Evolutionary conservation across 2,113 vertebrate species (phyloP).

Genomic region (Gopherus flavomarginatus): DNA sequence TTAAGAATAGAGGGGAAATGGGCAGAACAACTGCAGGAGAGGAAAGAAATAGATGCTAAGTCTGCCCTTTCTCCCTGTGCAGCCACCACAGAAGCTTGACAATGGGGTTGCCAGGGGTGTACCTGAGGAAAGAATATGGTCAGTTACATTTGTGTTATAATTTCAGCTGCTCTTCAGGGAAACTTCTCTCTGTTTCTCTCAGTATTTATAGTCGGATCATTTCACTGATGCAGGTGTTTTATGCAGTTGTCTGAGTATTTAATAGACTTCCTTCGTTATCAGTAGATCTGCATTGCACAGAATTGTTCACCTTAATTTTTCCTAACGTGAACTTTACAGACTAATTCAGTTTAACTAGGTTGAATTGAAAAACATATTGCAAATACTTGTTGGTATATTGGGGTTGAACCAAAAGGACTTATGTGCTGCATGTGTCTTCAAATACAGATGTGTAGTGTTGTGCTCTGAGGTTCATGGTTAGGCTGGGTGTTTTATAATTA

Average conservation of each 20-base stretch:
- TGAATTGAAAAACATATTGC: not conserved
- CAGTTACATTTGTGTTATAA: not conserved
- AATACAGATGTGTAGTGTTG: not conserved
- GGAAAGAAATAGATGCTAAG: not conserved
- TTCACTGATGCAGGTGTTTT: fast-evolving
- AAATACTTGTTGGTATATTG: not conserved
- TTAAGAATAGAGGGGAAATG: not conserved
- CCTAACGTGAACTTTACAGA: not conserved
- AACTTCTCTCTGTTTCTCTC: not conserved
- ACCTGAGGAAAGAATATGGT: not conserved
- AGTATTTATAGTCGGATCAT: not conserved
- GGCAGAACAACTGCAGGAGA: not conserved
- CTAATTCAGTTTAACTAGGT: not conserved
- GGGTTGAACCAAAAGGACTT: not conserved
- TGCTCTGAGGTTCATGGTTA: not conserved
- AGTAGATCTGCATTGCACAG: not conserved
- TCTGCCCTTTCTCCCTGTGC: not conserved
- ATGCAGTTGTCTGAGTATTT: not conserved
- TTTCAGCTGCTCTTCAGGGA: not conserved
- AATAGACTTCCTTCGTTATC: not conserved
- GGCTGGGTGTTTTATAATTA: not conserved
- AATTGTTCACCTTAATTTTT: not conserved
- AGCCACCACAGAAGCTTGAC: not conserved
- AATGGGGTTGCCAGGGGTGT: not conserved
- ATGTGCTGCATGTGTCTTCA: not conserved